These are phyloP conservation scores for Falco novaeseelandiae DNA, from an alignment of 2,797 vertebrate species.

Conservation along the genomic window DNA sequence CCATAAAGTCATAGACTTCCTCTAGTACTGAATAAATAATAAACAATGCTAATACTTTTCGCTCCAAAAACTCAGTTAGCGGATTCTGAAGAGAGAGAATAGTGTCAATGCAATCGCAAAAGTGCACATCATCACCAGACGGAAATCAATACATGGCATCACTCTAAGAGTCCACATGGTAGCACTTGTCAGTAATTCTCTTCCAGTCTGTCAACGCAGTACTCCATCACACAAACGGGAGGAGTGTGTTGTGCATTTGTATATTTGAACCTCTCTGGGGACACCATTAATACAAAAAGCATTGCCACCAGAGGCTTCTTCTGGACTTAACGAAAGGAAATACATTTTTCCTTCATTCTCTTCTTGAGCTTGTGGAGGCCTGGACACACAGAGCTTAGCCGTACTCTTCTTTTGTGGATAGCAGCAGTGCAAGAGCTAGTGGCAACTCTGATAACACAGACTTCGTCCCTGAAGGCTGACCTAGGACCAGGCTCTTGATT, in stretches of 20 bases:
- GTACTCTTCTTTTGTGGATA: not conserved
- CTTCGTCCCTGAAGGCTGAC: not conserved
- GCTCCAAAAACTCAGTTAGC: constrained; percentile 20
- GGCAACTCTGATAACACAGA: not conserved
- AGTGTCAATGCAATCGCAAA: constrained; percentile 46
- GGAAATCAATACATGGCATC: constrained; percentile 56
- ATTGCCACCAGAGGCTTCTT: constrained; percentile 36
- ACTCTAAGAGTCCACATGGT: constrained; percentile 45
- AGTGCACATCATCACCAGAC: constrained; percentile 60
- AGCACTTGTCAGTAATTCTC: constrained; percentile 64
- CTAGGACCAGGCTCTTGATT: not conserved
- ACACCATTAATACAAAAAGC: constrained; percentile 50
- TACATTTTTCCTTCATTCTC: constrained; percentile 31
- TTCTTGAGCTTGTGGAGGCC: not conserved
- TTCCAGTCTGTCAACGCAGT: constrained; percentile 49
- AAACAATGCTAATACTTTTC: constrained; percentile 25
- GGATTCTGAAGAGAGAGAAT: constrained; percentile 28
- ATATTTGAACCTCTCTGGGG: constrained; percentile 52
- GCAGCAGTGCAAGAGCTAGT: not conserved
- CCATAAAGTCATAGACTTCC: not conserved
- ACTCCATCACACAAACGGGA: constrained; percentile 52
- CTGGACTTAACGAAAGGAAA: constrained; percentile 31
- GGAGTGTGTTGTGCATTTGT: constrained; percentile 46
- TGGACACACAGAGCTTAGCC: not conserved
- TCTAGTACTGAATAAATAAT: constrained; percentile 5